Base-by-base conservation (phyloP, 1,140 invertebrate species). In the Mylabris phalerata region DNA sequence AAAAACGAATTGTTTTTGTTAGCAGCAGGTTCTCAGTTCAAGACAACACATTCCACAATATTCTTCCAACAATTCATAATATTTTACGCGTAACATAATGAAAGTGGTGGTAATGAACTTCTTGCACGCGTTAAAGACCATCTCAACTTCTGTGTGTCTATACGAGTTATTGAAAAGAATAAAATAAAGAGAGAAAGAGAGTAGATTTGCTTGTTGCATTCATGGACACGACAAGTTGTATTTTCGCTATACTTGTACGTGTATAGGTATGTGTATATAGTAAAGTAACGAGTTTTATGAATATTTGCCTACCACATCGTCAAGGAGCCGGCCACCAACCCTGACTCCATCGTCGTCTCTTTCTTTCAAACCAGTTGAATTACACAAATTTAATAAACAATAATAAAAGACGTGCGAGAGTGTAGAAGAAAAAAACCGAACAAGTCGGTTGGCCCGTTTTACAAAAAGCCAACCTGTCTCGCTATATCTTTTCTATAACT, bases 81-180 rank as follows among this genome's bases (percentile, higher is more conserved):
- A 51, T 51, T 32, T 51, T 51, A 41, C 49, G 49, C 49, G 39
- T 50, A 51, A 41, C 39, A 41, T 51, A 51, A 51, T 51, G 32
- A 51, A 41, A 41, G 32, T 51, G 39, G 49, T 38, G 49, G 49
- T 51, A 51, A 51, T 51, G 49, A 51, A 51, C 49, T 19, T 51
- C 32, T 51, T 51, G 39, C 49, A 51, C 49, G 49, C 49, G 49
- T 51, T 51, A 39, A 13, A 41, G n/a, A 24, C 49, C 32, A 51
- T 51, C 49, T 38, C 32, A 26, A 50, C 48, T 51, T 51, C 19
- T 51, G 32, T 32, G 32, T 7, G 7, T 32, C 32, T 32, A 32
- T 32, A 32, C 7, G 32, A 5, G 7, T 2, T 7, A 32, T 32
- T 32, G 32, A 32, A 7, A 32, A 32, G 19, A 32, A 32, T 32